A percentile compares a stretch with the other conserved stretches of the same genome.
phyloP scores from a whole-genome alignment of 2,888 invertebrate genomes.

The Plutella xylostella region DNA sequence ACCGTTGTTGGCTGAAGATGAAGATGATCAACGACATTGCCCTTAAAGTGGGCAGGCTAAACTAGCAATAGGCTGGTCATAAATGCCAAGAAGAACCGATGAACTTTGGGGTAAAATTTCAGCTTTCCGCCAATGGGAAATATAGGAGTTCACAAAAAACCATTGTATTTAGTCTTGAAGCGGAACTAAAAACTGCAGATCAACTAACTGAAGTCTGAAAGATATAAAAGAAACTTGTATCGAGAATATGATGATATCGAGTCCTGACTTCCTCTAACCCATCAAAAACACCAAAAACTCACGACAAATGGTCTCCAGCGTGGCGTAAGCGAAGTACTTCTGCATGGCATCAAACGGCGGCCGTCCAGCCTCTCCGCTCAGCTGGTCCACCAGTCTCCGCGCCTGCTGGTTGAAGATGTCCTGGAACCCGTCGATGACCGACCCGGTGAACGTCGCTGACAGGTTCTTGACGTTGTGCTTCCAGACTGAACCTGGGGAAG shows the following conservation, averaged over 20 bases:
- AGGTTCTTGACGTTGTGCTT: constrained; percentile 42
- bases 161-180: no score
- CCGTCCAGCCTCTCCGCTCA: constrained; percentile 26
- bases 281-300: constrained; percentile 19
- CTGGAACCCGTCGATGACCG: constrained; percentile 36
- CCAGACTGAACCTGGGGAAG: constrained; percentile 32
- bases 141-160: no score
- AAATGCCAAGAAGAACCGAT: no score
- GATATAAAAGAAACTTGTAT: background rate
- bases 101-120: no score
- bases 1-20: no score
- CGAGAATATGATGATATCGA: background rate
- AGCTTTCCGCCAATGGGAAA: no score
- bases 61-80: no score
- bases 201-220: no score
- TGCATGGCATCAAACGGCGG: constrained; percentile 34
- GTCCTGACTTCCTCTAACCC: background rate
- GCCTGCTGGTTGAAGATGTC: constrained; percentile 38
- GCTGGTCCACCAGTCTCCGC: constrained; percentile 22
- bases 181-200: no score
- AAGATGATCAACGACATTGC: no score
- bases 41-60: no score
- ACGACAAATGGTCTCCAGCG: constrained; percentile 47
- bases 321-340: constrained; percentile 31
- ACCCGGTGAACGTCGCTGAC: constrained; percentile 32